A percentile compares a stretch with the other conserved stretches of the same genome.
Evolutionary conservation across 2,888 invertebrate species (phyloP).

Genomic region (Dendrolimus houi): DNA sequence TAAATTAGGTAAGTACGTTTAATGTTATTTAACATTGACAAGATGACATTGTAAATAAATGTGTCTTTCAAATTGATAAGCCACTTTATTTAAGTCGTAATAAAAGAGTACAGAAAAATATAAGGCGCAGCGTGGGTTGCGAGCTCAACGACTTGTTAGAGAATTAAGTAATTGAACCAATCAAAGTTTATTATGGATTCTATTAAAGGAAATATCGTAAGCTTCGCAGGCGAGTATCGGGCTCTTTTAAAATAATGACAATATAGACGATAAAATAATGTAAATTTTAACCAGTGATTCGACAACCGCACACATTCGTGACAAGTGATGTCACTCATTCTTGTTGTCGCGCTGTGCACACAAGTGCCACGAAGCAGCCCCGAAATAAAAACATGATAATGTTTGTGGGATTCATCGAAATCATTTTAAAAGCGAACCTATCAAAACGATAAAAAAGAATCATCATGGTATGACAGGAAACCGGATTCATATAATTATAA

Average conservation of each 20-base stretch:
- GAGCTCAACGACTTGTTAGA: slow-evolving; percentile 28
- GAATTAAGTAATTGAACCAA: slow-evolving; percentile 53
- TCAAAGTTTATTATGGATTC: slow-evolving; percentile 38
- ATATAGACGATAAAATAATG: slow-evolving; percentile 15
- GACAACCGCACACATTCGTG: slow-evolving; percentile 32
- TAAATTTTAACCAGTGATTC: slow-evolving; percentile 18
- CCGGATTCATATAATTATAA: slow-evolving; percentile 8
- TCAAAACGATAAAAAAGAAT: slow-evolving; percentile 10
- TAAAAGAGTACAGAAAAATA: slow-evolving; percentile 15
- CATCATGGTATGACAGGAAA: slow-evolving; percentile 18
- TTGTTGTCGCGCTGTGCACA: slow-evolving; percentile 47
- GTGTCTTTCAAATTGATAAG: slow-evolving; percentile 1
- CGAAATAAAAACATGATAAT: slow-evolving; percentile 56
- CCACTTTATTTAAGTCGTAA: background rate
- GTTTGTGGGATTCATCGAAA: slow-evolving; percentile 40
- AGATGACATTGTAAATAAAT: background rate
- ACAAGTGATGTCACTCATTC: slow-evolving; percentile 56
- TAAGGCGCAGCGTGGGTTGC: slow-evolving; percentile 26
- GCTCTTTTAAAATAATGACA: slow-evolving; percentile 8
- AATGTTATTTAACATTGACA: background rate
- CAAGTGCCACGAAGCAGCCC: slow-evolving; percentile 37
- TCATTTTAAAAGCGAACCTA: slow-evolving; percentile 15
- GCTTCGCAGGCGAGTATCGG: background rate
- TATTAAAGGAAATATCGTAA: slow-evolving; percentile 23
- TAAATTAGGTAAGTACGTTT: too few species aligned